Conservation (phyloP, 2,113 vertebrate species). For the Cebidichthys violaceus region DNA sequence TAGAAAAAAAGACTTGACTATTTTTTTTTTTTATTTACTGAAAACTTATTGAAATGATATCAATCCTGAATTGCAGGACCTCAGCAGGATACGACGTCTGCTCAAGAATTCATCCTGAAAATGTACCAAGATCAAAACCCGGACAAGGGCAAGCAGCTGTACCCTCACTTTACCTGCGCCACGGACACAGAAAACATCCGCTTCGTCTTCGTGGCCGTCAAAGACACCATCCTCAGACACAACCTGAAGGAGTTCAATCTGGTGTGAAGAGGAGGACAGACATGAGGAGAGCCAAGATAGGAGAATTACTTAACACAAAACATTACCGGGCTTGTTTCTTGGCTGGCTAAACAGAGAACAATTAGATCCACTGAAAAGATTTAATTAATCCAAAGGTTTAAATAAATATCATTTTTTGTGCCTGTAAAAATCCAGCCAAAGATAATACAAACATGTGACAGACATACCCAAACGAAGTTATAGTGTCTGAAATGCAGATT, state of each 20-base stretch:
- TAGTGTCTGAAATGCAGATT: background rate
- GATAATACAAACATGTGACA: slow-evolving; percentile 25
- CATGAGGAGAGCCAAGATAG: background rate
- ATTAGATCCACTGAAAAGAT: background rate
- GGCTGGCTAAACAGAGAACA: background rate
- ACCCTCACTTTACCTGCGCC: slow-evolving; percentile 90
- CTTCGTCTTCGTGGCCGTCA: slow-evolving; percentile 90
- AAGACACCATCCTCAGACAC: slow-evolving; percentile 91
- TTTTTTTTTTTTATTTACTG: background rate
- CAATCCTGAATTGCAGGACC: slow-evolving; percentile 80
- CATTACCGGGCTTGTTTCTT: background rate
- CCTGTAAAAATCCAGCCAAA: background rate
- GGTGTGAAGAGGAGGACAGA: slow-evolving; percentile 71
- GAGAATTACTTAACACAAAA: background rate
- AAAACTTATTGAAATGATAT: background rate
- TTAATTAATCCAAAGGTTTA: background rate
- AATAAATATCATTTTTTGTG: background rate
- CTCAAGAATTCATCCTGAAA: slow-evolving; percentile 90
- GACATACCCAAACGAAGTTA: no score
- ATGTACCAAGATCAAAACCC: slow-evolving; percentile 92
- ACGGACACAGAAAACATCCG: slow-evolving; percentile 93
- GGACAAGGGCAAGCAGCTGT: slow-evolving; percentile 89
- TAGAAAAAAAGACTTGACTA: background rate
- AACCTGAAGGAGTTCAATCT: slow-evolving; percentile 90
- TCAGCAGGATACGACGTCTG: slow-evolving; percentile 84